A percentile compares a stretch with the other conserved stretches of the same genome.
Conservation (phyloP, 2,113 vertebrate species). For the Myotis lucifugus region DNA sequence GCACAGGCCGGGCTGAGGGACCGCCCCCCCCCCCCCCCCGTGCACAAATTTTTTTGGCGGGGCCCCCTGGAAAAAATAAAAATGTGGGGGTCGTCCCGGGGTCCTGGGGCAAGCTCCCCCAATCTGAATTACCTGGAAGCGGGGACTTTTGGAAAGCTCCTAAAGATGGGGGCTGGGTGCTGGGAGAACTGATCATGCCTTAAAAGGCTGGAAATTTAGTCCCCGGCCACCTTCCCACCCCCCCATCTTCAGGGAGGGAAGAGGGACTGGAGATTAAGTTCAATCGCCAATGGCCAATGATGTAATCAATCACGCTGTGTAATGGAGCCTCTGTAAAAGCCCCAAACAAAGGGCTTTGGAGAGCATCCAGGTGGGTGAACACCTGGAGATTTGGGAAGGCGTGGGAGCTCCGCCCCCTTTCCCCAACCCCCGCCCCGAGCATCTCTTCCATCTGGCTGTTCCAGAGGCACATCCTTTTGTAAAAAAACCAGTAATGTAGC, state of each 20-base stretch:
- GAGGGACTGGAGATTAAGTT: background rate
- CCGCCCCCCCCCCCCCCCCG: too few species aligned
- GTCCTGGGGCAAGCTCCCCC: background rate
- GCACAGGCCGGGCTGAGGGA: too few species aligned
- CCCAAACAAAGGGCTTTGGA: background rate
- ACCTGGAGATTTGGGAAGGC: background rate
- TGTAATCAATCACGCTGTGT: background rate
- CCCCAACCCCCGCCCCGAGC: too few species aligned
- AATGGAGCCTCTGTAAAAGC: background rate
- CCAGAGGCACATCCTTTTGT: background rate
- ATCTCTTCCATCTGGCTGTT: background rate
- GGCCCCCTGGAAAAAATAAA: background rate
- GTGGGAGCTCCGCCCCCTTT: background rate
- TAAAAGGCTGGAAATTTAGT: background rate
- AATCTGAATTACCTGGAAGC: background rate
- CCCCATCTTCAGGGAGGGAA: background rate
- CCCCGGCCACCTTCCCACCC: fast-evolving
- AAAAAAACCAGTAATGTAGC: background rate
- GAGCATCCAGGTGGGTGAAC: background rate
- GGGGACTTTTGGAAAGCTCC: background rate
- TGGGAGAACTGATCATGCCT: background rate
- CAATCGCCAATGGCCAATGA: background rate
- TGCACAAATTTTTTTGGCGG: too few species aligned
- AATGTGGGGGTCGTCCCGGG: background rate
- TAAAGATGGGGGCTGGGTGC: background rate